A percentile compares a stretch with the other conserved stretches of the same genome.
phyloP scores from a whole-genome alignment of 2,888 invertebrate species.

The Melinopterus prodromus region DNA sequence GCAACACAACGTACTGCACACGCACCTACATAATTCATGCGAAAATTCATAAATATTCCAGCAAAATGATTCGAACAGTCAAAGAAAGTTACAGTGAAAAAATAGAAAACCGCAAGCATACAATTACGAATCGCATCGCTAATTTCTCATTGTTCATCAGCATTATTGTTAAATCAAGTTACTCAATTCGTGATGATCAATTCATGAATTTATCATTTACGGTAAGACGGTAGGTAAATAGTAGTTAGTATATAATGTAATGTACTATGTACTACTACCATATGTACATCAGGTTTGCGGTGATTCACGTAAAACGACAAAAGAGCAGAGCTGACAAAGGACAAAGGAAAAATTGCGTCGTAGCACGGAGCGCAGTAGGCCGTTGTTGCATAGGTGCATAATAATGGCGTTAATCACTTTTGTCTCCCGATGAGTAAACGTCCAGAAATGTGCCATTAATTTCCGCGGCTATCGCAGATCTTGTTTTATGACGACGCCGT shows the following conservation, averaged over 20 bases:
- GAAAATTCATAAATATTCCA: too few relatives aligned
- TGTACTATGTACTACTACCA: neutral
- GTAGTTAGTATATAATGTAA: neutral
- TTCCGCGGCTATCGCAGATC: neutral
- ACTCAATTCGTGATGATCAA: too few relatives aligned
- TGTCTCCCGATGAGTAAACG: conserved; percentile 23
- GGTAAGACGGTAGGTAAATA: too few relatives aligned
- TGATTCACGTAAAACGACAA: neutral
- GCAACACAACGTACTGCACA: too few relatives aligned
- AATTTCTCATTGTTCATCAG: too few relatives aligned
- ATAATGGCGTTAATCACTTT: conserved; percentile 24
- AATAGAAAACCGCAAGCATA: too few relatives aligned
- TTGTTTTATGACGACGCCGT: neutral
- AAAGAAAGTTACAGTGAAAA: too few relatives aligned
- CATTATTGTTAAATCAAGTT: too few relatives aligned
- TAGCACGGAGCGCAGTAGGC: neutral
- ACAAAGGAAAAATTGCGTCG: neutral
- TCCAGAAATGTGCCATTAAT: neutral
- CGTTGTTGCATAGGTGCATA: conserved; percentile 22
- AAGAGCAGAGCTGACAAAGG: neutral
- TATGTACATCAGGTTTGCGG: neutral
- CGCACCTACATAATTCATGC: too few relatives aligned
- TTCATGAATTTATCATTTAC: too few relatives aligned
- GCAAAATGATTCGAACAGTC: too few relatives aligned
- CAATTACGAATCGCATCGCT: too few relatives aligned